phyloP scores from a whole-genome alignment of 2,888 invertebrate genomes.

The Nysson spinosus region DNA sequence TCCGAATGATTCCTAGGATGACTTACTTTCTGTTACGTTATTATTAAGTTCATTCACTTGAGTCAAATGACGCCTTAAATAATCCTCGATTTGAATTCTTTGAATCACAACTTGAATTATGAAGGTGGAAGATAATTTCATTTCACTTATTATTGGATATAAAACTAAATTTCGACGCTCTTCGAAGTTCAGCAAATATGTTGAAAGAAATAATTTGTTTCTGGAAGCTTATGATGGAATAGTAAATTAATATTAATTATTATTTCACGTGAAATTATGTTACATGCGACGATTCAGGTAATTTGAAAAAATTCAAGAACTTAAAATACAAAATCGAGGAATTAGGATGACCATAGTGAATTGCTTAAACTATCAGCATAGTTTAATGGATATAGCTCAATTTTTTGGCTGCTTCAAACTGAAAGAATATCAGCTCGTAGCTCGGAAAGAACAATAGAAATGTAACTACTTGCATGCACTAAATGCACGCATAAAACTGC shows the following conservation, averaged over 20 bases:
- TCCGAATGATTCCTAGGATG: slow-evolving; percentile 39
- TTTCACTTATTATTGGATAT: no score
- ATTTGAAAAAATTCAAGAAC: no score
- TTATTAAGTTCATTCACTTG: slow-evolving; percentile 10
- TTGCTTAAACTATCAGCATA: slow-evolving; percentile 5
- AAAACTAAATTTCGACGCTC: no score
- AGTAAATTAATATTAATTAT: no score
- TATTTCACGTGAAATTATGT: no score
- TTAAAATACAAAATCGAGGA: no score
- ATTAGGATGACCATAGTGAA: not conserved
- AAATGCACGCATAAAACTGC: slow-evolving; percentile 33
- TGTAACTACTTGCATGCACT: slow-evolving; percentile 7
- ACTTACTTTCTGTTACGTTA: slow-evolving; percentile 18
- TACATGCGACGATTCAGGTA: no score
- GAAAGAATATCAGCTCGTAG: not conserved
- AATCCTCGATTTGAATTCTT: not conserved
- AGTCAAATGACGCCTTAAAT: slow-evolving; percentile 1
- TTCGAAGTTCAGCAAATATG: not conserved
- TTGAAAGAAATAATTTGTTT: no score
- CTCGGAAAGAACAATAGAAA: not conserved
- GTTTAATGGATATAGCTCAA: slow-evolving; percentile 3
- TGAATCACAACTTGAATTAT: not conserved
- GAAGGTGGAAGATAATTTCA: no score
- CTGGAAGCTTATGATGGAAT: no score
- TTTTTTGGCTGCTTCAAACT: slow-evolving; percentile 3